A percentile compares a stretch with the other conserved stretches of the same genome.
These are phyloP conservation scores for Lasiurus cinereus DNA, from an alignment of 2,113 vertebrate genomes.

Conservation along the genomic window DNA sequence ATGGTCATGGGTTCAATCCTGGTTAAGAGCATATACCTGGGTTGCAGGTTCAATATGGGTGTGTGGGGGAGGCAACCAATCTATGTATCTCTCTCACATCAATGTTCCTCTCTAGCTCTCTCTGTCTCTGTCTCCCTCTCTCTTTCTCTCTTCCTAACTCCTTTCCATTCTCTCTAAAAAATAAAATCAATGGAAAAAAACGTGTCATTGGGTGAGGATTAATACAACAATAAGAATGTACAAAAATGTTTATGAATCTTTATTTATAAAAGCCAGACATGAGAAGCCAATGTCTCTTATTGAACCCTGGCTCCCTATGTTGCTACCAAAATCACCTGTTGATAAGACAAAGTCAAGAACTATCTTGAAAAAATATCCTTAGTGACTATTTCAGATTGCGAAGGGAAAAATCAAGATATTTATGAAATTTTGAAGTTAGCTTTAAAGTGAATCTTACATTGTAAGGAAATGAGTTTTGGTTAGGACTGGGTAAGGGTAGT, in stretches of 20 bases:
- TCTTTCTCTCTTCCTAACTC: too few species aligned
- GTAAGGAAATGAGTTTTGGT: background rate
- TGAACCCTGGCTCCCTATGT: background rate
- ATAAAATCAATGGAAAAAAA: too few species aligned
- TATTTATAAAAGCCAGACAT: background rate
- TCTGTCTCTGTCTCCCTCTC: too few species aligned
- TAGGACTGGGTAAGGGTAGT: background rate
- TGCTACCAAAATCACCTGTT: background rate
- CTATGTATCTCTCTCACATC: too few species aligned
- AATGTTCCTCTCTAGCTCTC: too few species aligned
- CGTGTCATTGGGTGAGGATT: too few species aligned
- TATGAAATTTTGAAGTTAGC: background rate
- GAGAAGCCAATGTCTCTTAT: background rate
- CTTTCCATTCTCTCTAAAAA: too few species aligned
- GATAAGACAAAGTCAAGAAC: background rate
- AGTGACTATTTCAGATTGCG: background rate
- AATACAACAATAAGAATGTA: too few species aligned
- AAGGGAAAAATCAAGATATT: background rate
- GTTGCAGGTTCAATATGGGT: too few species aligned
- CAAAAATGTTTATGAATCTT: background rate
- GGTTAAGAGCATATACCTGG: too few species aligned
- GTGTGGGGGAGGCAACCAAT: too few species aligned
- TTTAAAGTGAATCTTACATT: background rate
- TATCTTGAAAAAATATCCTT: background rate
- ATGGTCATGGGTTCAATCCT: too few species aligned